Conservation (phyloP, 2,797 vertebrate genomes). For the Ciconia nigra region DNA sequence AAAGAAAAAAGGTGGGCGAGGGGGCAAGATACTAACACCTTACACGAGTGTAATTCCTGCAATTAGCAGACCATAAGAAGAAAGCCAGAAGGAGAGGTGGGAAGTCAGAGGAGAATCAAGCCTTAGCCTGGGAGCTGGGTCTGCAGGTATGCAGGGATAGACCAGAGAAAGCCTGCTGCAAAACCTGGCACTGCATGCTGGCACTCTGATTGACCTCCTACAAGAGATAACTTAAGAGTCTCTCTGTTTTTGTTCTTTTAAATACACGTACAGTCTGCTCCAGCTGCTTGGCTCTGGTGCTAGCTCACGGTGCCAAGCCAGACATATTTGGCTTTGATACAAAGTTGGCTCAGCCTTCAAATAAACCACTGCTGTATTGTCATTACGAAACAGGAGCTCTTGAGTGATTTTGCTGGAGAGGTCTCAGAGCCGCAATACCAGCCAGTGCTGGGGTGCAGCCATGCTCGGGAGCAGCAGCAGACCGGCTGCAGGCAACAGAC, state of each 20-base stretch:
- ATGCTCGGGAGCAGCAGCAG: neutral
- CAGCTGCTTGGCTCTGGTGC: slow-evolving; percentile 36
- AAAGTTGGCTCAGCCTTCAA: slow-evolving; percentile 40
- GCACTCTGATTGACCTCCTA: slow-evolving; percentile 33
- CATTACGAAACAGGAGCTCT: slow-evolving; percentile 28
- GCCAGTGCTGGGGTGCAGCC: neutral
- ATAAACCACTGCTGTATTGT: slow-evolving; percentile 20
- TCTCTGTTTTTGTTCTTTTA: slow-evolving; percentile 47
- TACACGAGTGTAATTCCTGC: neutral
- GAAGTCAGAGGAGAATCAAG: neutral
- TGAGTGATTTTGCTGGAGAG: neutral
- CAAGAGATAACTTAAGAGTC: slow-evolving; percentile 27
- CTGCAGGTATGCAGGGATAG: neutral
- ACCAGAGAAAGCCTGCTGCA: neutral
- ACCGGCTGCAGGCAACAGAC: neutral
- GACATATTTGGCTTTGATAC: slow-evolving; percentile 46
- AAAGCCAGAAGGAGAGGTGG: neutral
- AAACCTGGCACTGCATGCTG: neutral
- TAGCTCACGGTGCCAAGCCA: slow-evolving; percentile 2
- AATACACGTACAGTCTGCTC: slow-evolving; percentile 11
- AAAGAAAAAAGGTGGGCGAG: neutral
- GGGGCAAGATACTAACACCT: neutral
- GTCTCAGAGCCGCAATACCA: neutral
- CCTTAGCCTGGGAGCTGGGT: neutral
- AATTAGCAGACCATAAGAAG: neutral